A percentile compares a stretch with the other conserved stretches of the same genome.
Evolutionary conservation across 2,888 invertebrate genomes (phyloP).

Genomic region (Nomada fabriciana): DNA sequence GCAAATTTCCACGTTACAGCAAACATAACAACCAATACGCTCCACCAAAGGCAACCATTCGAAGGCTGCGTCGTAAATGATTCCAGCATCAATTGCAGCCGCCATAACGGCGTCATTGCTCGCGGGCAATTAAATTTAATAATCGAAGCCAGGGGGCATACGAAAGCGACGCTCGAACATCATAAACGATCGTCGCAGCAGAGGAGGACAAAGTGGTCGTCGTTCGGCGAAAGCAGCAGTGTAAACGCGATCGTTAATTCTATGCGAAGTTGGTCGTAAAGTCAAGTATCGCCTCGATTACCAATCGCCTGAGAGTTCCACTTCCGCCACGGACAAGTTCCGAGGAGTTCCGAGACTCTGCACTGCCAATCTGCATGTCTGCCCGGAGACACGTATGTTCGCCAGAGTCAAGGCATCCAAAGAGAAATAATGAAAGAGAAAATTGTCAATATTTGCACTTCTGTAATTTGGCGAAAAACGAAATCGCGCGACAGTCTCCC

Average conservation of each 20-base stretch:
- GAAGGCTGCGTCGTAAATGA: neutral
- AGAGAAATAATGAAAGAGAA: neutral
- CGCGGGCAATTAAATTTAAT: slow-evolving; percentile 49
- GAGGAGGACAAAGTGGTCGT: neutral
- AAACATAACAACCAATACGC: neutral
- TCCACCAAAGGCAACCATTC: too few species aligned
- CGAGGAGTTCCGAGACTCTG: slow-evolving; percentile 66
- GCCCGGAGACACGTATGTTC: slow-evolving; percentile 14
- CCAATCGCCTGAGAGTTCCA: slow-evolving; percentile 66
- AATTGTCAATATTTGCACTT: too few species aligned
- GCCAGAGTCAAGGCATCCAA: neutral
- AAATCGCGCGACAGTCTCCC: too few species aligned
- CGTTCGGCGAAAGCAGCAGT: slow-evolving; percentile 30
- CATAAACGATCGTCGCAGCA: neutral
- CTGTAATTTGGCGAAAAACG: too few species aligned
- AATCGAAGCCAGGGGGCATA: slow-evolving; percentile 24
- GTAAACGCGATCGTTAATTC: slow-evolving; percentile 50
- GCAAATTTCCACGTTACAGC: neutral
- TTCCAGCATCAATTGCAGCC: neutral
- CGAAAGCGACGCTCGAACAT: neutral
- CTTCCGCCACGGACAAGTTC: slow-evolving; percentile 65
- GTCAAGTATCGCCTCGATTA: slow-evolving; percentile 59
- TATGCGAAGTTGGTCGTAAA: slow-evolving; percentile 43
- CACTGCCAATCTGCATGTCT: slow-evolving; percentile 20
- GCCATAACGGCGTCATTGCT: slow-evolving; percentile 38